These are phyloP conservation scores for Apis dorsata DNA, from an alignment of 1,140 invertebrate genomes.

Conservation along the genomic window DNA sequence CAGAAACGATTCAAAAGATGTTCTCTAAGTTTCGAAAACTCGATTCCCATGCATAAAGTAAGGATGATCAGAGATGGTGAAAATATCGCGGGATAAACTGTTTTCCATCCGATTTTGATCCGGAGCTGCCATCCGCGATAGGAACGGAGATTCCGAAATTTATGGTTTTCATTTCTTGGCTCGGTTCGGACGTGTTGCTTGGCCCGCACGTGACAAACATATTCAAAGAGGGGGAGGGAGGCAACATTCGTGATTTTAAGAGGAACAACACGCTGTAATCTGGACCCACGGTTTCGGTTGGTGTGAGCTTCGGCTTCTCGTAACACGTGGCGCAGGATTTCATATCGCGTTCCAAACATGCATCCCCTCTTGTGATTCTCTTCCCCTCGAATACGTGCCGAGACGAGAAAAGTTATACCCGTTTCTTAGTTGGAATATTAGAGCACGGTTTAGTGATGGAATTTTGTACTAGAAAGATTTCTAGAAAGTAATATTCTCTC, in stretches of 20 bases:
- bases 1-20: background rate
- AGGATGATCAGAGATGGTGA: background rate
- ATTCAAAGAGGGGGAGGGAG: slow-evolving; percentile 50
- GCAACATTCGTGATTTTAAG: slow-evolving; percentile 39
- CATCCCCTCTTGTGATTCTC: too few relatives aligned
- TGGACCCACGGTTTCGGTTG: background rate
- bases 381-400: background rate
- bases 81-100: background rate
- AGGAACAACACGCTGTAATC: slow-evolving; percentile 11
- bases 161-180: slow-evolving; percentile 70
- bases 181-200: slow-evolving; percentile 58
- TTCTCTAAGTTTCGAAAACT: background rate
- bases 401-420: background rate
- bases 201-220: slow-evolving; percentile 59
- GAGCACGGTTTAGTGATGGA: background rate
- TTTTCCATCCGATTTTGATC: slow-evolving; percentile 58
- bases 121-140: slow-evolving; percentile 36
- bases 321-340: slow-evolving; percentile 28
- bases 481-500: too few relatives aligned
- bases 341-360: background rate
- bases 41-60: background rate
- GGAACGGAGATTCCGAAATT: slow-evolving; percentile 60
- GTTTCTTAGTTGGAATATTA: background rate
- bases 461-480: background rate
- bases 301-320: slow-evolving; percentile 26